A percentile compares a stretch with the other conserved stretches of the same genome.
These are phyloP conservation scores for Salticus scenicus DNA, from an alignment of 2,888 invertebrate genomes.

Conservation along the genomic window DNA sequence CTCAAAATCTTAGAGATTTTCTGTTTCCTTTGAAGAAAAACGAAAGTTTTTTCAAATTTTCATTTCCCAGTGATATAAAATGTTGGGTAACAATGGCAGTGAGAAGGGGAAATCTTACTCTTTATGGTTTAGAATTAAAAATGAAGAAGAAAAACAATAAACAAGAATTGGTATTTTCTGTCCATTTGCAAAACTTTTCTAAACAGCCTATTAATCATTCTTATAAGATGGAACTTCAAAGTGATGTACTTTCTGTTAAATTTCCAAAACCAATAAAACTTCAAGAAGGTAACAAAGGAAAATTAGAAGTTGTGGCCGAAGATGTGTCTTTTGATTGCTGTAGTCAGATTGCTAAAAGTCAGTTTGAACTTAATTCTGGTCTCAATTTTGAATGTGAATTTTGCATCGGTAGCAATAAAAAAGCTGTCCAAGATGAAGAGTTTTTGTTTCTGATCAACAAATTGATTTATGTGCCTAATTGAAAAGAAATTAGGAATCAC, in stretches of 20 bases:
- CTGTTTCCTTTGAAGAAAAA: not conserved
- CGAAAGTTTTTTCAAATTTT: not conserved
- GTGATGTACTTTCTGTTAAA: not conserved
- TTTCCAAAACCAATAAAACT: not conserved
- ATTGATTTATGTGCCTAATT: not conserved
- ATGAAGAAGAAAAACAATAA: not conserved
- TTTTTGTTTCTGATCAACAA: constrained; percentile 19
- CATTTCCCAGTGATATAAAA: not conserved
- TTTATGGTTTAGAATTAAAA: constrained; percentile 5
- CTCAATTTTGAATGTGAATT: not conserved
- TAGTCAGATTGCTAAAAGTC: not conserved
- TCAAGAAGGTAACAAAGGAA: not conserved
- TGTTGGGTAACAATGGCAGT: not conserved
- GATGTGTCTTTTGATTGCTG: not conserved
- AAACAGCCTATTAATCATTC: not conserved
- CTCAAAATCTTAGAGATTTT: not conserved
- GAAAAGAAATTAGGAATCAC: too few species aligned
- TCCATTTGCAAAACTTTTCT: not conserved
- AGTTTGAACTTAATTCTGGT: not conserved
- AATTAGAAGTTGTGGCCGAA: not conserved
- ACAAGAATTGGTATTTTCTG: not conserved
- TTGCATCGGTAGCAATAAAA: not conserved
- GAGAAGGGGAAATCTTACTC: not conserved
- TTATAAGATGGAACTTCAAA: not conserved
- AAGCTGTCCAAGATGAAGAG: not conserved